phyloP scores from a whole-genome alignment of 2,797 vertebrate species.

The Liparis tanakae region DNA sequence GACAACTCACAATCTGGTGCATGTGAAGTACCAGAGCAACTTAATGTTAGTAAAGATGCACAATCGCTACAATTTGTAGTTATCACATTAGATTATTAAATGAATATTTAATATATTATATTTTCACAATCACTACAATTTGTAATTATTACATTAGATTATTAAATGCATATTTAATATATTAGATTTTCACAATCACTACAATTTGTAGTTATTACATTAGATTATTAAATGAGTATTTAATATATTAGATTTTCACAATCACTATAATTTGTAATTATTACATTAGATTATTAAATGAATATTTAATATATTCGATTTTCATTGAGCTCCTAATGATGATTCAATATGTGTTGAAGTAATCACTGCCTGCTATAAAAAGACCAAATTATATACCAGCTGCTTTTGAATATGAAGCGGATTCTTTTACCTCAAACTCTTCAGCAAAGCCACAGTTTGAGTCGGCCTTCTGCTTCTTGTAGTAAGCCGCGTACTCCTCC shows the following conservation, averaged over 20 bases:
- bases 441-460: slow-evolving; percentile 95
- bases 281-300: no score
- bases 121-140: not conserved
- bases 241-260: not conserved
- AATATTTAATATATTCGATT: not conserved
- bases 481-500: slow-evolving; percentile 90
- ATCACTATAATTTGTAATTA: no score
- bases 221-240: not conserved
- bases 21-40: not conserved
- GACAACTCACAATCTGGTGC: not conserved
- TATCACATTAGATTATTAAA: not conserved
- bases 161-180: not conserved
- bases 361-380: not conserved
- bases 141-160: no score
- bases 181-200: not conserved
- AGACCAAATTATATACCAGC: not conserved
- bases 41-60: not conserved
- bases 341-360: not conserved
- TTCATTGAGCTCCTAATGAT: not conserved
- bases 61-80: no score
- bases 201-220: no score
- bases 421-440: slow-evolving; percentile 90
- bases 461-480: slow-evolving; percentile 92
- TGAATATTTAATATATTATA: not conserved
- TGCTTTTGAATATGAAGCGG: not conserved